Percentiles rank a stretch among this genome's conserved stretches.
Evolutionary conservation across 2,888 invertebrate genomes (phyloP).

Genomic region (Smittia aterrima): DNA sequence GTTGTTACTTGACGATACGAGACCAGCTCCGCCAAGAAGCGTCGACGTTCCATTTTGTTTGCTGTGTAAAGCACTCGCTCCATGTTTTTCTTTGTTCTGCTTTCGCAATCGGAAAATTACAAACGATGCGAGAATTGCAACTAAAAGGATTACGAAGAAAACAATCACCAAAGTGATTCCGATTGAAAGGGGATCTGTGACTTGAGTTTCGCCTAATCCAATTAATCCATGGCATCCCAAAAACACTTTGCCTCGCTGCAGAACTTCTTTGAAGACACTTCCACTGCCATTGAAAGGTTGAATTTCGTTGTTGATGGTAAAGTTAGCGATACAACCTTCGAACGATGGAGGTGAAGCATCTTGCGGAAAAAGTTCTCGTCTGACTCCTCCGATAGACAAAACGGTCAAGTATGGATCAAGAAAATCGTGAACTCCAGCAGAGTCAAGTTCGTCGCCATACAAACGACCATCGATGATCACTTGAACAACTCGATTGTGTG

Average conservation of each 20-base stretch:
- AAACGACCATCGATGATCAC: slow-evolving; percentile 68
- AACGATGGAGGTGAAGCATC: slow-evolving; percentile 64
- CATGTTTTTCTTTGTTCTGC: slow-evolving; percentile 81
- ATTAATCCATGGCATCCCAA: slow-evolving; percentile 73
- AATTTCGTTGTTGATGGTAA: slow-evolving; percentile 83
- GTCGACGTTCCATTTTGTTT: slow-evolving; percentile 73
- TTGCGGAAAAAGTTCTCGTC: slow-evolving; percentile 59
- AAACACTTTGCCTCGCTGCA: slow-evolving; percentile 69
- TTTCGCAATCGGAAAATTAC: slow-evolving; percentile 86
- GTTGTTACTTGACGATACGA: slow-evolving; percentile 67
- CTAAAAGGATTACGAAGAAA: slow-evolving; percentile 85
- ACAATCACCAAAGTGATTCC: slow-evolving; percentile 92
- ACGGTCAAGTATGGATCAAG: slow-evolving; percentile 84
- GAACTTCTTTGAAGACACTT: slow-evolving; percentile 70
- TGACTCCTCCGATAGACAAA: slow-evolving; percentile 76
- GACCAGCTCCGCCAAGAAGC: slow-evolving; percentile 67
- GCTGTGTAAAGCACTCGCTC: slow-evolving; percentile 68
- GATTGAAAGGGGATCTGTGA: slow-evolving; percentile 84
- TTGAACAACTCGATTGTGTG: slow-evolving; percentile 68
- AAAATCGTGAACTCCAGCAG: slow-evolving; percentile 85
- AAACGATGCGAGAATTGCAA: slow-evolving; percentile 87
- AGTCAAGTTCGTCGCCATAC: slow-evolving; percentile 81
- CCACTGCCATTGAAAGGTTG: slow-evolving; percentile 89
- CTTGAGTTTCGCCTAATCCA: slow-evolving; percentile 72
- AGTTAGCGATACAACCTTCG: slow-evolving; percentile 86